These are phyloP conservation scores for Oenanthe melanoleuca DNA, from an alignment of 2,113 vertebrate genomes.

Conservation along the genomic window DNA sequence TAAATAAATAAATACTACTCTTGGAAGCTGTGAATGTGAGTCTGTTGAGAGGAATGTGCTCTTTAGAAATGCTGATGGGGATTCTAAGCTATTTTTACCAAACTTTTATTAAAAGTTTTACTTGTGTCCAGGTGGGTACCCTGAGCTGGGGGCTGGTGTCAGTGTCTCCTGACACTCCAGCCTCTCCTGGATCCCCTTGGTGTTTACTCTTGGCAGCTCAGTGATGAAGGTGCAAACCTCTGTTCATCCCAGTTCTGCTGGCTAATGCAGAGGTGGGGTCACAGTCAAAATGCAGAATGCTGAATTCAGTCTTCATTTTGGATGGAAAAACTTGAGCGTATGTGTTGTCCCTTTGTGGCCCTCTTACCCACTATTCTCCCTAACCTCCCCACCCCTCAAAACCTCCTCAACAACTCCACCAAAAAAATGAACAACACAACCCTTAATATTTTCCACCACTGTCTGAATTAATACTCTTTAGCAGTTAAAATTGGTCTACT, in stretches of 20 bases:
- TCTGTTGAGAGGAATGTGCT: neutral
- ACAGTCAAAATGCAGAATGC: neutral
- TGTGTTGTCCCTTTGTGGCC: neutral
- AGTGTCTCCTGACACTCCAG: too few species aligned
- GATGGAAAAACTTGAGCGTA: neutral
- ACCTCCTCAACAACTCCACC: too few species aligned
- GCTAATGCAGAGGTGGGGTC: neutral
- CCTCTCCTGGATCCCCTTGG: too few species aligned
- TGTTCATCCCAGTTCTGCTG: neutral
- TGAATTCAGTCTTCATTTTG: neutral
- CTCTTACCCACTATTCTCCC: too few species aligned
- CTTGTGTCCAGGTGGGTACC: neutral
- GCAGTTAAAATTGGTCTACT: neutral
- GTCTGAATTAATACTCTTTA: neutral
- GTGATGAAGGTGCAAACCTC: neutral
- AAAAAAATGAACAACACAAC: neutral
- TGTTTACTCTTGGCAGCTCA: neutral
- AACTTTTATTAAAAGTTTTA: neutral
- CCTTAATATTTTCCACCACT: neutral
- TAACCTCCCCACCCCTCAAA: fast-evolving
- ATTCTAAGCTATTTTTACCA: neutral
- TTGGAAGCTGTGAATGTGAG: neutral
- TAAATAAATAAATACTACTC: neutral
- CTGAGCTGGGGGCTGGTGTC: neutral
- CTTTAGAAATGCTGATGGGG: neutral